Evolutionary conservation across 1,140 invertebrate genomes (phyloP).

Genomic region (Leptinotarsa defecta): DNA sequence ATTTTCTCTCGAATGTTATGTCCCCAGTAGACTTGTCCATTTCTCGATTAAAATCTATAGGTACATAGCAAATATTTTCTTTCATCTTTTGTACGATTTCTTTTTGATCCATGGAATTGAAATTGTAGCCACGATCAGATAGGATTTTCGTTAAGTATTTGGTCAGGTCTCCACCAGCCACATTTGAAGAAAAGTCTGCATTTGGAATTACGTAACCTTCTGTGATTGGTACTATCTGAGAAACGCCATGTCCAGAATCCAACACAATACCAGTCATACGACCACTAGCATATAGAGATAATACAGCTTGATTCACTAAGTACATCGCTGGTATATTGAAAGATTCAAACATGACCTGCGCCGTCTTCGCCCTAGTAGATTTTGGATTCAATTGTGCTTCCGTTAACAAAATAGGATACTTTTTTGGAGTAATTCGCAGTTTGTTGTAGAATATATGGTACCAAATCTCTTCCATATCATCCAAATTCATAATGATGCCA

Average conservation of each 20-base stretch:
- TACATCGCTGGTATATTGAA: conserved; percentile 88
- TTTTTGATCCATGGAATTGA: conserved; percentile 81
- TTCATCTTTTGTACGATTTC: conserved; percentile 95
- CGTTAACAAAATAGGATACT: conserved; percentile 89
- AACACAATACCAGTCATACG: conserved; percentile 90
- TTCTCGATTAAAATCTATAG: conserved; percentile 92
- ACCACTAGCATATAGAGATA: conserved; percentile 87
- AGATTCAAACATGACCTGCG: conserved; percentile 77
- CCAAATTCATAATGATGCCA: conserved; percentile 96
- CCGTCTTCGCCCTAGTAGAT: conserved; percentile 82
- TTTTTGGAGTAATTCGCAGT: conserved; percentile 90
- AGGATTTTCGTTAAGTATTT: conserved; percentile 93
- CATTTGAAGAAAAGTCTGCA: conserved; percentile 84
- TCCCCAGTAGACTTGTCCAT: conserved; percentile 89
- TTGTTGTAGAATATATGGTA: conserved; percentile 96
- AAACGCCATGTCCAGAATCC: conserved; percentile 87
- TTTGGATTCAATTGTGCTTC: conserved; percentile 93
- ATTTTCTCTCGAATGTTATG: conserved; percentile 82
- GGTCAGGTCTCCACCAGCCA: conserved; percentile 86
- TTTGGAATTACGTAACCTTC: conserved; percentile 88
- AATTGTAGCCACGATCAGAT: conserved; percentile 81
- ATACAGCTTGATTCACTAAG: conserved; percentile 84
- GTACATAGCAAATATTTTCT: conserved; percentile 91
- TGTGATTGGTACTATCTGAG: conserved; percentile 88
- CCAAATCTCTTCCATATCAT: conserved; percentile 98